Conservation (phyloP, 2,888 invertebrate species). For the Nomada fabriciana region DNA sequence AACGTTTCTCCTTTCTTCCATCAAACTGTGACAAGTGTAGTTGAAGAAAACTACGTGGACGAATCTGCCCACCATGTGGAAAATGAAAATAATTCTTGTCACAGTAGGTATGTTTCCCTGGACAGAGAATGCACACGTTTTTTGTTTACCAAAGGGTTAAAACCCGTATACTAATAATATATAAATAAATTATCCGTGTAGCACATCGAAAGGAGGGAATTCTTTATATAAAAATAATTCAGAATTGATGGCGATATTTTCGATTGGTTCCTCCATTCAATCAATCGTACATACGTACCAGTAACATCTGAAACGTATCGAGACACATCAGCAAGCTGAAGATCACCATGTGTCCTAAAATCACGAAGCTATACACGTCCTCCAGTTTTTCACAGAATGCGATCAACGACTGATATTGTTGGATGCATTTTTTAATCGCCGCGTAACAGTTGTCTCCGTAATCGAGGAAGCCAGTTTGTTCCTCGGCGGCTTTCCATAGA, state of each 20-base stretch:
- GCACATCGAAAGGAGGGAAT: no score
- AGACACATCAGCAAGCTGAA: neutral
- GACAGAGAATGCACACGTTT: no score
- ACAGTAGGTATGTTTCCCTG: no score
- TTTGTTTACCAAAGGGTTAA: no score
- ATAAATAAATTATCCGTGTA: no score
- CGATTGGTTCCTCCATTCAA: no score
- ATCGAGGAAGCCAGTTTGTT: neutral
- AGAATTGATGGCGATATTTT: no score
- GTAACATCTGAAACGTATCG: neutral
- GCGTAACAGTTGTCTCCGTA: conserved; percentile 12
- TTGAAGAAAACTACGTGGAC: neutral
- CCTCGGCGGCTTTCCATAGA: neutral
- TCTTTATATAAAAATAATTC: no score
- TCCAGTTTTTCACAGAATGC: conserved; percentile 60
- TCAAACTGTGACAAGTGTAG: conserved; percentile 10
- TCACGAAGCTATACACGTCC: conserved; percentile 52
- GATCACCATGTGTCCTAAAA: conserved; percentile 30
- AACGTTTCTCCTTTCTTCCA: neutral
- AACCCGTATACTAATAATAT: no score
- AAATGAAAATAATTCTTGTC: no score
- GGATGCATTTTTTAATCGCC: conserved; percentile 47
- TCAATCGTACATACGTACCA: neutral
- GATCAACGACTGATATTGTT: conserved; percentile 63
- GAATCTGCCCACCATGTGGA: no score